Evolutionary conservation across 2,888 invertebrate genomes (phyloP).

Genomic region (Tipula vernalis): DNA sequence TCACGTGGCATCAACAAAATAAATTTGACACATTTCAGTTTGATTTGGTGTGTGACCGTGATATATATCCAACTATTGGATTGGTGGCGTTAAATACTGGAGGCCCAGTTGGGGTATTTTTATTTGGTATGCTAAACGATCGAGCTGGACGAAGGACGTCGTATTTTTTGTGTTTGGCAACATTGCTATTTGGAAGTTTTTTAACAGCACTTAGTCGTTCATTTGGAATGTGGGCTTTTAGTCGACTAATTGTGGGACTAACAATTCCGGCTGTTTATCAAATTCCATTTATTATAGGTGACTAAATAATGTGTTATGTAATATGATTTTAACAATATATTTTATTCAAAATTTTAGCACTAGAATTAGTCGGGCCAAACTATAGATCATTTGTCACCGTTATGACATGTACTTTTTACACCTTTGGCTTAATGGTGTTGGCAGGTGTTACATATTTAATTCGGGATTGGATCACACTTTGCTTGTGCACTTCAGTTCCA

Average conservation of each 20-base stretch:
- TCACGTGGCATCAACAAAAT: background rate
- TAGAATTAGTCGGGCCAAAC: conserved; percentile 83
- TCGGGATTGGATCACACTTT: conserved; percentile 70
- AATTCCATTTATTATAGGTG: conserved; percentile 90
- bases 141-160: conserved; percentile 74
- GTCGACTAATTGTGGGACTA: conserved; percentile 72
- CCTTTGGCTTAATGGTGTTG: conserved; percentile 69
- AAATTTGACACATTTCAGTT: conserved; percentile 47
- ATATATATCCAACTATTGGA: conserved; percentile 78
- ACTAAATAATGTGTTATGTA: conserved; percentile 30
- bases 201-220: conserved; percentile 64
- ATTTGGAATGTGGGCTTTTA: conserved; percentile 74
- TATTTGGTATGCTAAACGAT: conserved; percentile 78
- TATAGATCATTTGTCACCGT: conserved; percentile 87
- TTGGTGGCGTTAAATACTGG: conserved; percentile 77
- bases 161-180: conserved; percentile 73
- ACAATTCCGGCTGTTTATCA: conserved; percentile 89
- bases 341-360: conserved; percentile 45
- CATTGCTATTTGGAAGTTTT: conserved; percentile 67
- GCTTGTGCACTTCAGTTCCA: conserved; percentile 71
- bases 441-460: conserved; percentile 76
- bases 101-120: conserved; percentile 79
- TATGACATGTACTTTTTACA: conserved; percentile 84
- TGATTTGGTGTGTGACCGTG: conserved; percentile 75
- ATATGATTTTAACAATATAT: background rate